Conservation (phyloP, 1,140 invertebrate genomes). For the Caenorhabditis inopinata region DNA sequence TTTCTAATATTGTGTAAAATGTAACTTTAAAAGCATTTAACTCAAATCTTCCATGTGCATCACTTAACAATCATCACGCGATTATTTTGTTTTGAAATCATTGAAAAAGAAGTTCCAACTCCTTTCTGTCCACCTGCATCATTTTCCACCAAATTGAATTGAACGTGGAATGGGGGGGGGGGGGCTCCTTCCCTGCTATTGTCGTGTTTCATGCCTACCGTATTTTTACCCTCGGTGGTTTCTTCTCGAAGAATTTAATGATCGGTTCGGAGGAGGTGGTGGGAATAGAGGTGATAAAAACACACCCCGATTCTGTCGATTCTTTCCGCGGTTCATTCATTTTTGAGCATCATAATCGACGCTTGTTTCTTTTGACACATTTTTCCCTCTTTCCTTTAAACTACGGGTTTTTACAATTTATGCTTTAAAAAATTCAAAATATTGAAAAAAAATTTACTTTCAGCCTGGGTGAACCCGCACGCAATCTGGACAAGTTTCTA, state of each 20-base stretch:
- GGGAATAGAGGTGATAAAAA: not conserved
- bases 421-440: too few relatives aligned
- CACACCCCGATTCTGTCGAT: not conserved
- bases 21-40: too few relatives aligned
- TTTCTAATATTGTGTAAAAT: too few relatives aligned
- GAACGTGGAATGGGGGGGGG: too few relatives aligned
- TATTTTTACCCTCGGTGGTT: not conserved
- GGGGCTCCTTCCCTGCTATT: too few relatives aligned
- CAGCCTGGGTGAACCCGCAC: not conserved
- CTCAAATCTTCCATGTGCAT: too few relatives aligned
- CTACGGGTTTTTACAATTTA: not conserved
- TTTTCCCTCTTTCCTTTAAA: not conserved
- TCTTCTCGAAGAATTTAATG: not conserved
- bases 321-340: not conserved
- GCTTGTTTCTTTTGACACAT: not conserved
- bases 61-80: too few relatives aligned
- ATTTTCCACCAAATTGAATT: too few relatives aligned
- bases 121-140: too few relatives aligned
- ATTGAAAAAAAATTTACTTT: not conserved
- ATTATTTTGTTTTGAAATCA: too few relatives aligned
- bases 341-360: not conserved
- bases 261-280: not conserved
- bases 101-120: too few relatives aligned
- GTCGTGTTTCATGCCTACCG: not conserved
- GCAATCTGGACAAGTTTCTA: not conserved